phyloP scores from a whole-genome alignment of 2,797 vertebrate species.

The Halcyon leucocephala region DNA sequence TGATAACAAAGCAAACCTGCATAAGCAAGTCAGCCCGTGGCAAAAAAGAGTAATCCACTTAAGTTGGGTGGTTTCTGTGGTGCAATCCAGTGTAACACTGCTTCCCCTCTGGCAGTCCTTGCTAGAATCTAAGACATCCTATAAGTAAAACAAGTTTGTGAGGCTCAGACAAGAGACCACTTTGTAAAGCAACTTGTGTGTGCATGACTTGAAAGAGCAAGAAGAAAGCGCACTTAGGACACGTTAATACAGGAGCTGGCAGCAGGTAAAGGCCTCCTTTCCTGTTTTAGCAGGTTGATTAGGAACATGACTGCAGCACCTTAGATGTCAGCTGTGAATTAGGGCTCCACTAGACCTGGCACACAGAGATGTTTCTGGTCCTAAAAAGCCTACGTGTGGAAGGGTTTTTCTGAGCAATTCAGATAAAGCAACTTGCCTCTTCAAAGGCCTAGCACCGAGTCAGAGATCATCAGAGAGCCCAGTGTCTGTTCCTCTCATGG shows the following conservation, averaged over 20 bases:
- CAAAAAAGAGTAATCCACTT: conserved; percentile 69
- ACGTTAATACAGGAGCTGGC: conserved; percentile 61
- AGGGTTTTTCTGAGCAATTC: not conserved
- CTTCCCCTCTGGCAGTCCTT: conserved; percentile 71
- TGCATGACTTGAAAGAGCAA: conserved; percentile 63
- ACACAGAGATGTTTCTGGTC: not conserved
- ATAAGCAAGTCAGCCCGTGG: conserved; percentile 70
- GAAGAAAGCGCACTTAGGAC: conserved; percentile 44
- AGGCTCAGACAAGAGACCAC: conserved; percentile 72
- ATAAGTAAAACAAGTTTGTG: conserved; percentile 71
- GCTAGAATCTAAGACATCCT: conserved; percentile 60
- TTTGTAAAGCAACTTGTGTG: conserved; percentile 66
- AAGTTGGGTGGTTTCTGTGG: conserved; percentile 76
- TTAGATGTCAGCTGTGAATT: not conserved
- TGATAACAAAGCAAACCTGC: conserved; percentile 65
- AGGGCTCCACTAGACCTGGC: not conserved
- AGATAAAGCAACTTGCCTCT: not conserved
- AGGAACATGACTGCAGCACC: not conserved
- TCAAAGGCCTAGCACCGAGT: not conserved
- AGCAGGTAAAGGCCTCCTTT: conserved; percentile 30
- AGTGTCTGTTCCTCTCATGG: accelerated
- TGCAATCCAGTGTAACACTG: conserved; percentile 59
- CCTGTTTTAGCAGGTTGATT: conserved; percentile 5
- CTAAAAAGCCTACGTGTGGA: not conserved
- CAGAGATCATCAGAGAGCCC: not conserved